A percentile compares a stretch with the other conserved stretches of the same genome.
phyloP scores from a whole-genome alignment of 2,113 vertebrate species.

The Gopherus flavomarginatus region DNA sequence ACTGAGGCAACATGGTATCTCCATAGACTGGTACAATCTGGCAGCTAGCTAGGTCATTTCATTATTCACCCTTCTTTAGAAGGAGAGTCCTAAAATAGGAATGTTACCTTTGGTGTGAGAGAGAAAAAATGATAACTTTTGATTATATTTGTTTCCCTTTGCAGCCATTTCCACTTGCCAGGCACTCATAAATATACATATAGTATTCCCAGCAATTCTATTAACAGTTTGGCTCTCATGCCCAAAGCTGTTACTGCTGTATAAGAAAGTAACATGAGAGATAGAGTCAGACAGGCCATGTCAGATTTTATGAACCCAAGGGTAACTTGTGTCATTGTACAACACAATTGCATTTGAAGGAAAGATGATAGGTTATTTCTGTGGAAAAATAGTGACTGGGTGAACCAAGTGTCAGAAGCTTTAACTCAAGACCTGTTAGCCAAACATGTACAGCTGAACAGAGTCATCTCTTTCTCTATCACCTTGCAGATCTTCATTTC shows the following conservation, averaged over 20 bases:
- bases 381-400: neutral
- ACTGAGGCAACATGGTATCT: neutral
- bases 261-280: neutral
- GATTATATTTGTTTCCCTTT: conserved; percentile 2
- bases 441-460: neutral
- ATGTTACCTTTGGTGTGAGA: neutral
- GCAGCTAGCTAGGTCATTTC: neutral
- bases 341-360: neutral
- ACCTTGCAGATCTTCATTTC: neutral
- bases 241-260: accelerated
- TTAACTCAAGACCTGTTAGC: neutral
- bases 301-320: neutral
- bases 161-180: neutral
- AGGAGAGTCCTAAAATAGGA: neutral
- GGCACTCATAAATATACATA: neutral
- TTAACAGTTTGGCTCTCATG: neutral
- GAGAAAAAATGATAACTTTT: neutral
- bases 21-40: conserved; percentile 3
- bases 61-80: conserved; percentile 6
- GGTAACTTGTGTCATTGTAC: neutral
- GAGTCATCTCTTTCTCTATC: neutral
- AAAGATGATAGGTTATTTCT: neutral
- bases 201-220: neutral
- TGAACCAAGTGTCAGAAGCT: neutral
- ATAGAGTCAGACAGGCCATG: accelerated